Base-by-base conservation (phyloP, 2,113 vertebrate species). In the Struthio camelus region DNA sequence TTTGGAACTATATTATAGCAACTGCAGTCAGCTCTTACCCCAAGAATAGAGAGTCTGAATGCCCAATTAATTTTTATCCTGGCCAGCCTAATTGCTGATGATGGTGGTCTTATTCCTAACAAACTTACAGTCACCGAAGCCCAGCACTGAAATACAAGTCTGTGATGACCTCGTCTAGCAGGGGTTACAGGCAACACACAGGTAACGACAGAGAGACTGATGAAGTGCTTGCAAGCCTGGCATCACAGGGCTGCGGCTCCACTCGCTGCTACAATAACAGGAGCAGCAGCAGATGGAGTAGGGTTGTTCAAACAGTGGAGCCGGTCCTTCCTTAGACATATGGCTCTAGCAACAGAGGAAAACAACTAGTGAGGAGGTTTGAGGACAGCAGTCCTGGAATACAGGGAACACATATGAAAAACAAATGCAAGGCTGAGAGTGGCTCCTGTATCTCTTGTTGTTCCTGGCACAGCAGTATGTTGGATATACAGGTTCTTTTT, bases 231-330 rank as follows among this genome's bases (percentile, higher is more conserved):
- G 82, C 82, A 67, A 86, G 69, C 85, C 93, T 25, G 51, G 90
- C 4, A 0, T 93, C 89, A 72, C 82, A 0, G 3, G 14, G 14
- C 14, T 87, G 79, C 87, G 51, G 34, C 89, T 94, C 44, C 89
- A 38, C 61, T 56, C 65, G 4, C 46, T 72, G 89, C 93, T 71
- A 40, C 76, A 50, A 80, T 14, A 71, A 76, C 4, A 79, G 91
- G 77, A 96, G 79, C 94, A 90, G 83, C 4, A 92, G 88, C 90
- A 95, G 93, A 92, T 93, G 89, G 93, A 95, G 90, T 5, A 75
- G 62, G 34, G 62, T 11, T 86, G 84, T 71, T 85, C 87, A 91
- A 93, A 92, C 73, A 93, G 85, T 85, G 93, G 80, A 89, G 88
- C 87, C 58, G 59, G 90, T 65, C 88, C 94, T 94, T 77, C 84